Conservation (phyloP, 2,888 invertebrate species). For the Orchesellides sinensis region DNA sequence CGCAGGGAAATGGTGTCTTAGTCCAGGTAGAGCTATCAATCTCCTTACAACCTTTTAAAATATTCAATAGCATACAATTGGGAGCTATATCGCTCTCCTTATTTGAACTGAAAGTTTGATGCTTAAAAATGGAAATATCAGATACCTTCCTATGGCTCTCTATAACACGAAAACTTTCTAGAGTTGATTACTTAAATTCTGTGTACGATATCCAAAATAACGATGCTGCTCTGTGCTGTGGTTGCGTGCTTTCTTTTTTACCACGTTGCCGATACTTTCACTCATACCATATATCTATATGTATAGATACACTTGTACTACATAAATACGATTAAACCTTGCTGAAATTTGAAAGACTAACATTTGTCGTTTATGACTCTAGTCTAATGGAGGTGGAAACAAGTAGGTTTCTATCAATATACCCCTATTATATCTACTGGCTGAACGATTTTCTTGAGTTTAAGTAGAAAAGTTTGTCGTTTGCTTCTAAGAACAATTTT, state of each 20-base stretch:
- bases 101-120: constrained; percentile 51
- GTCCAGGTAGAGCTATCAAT: constrained; percentile 57
- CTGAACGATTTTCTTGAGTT: constrained; percentile 39
- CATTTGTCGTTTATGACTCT: neutral
- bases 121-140: constrained; percentile 56
- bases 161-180: too few species aligned
- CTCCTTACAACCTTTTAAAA: constrained; percentile 51
- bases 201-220: too few species aligned
- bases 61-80: constrained; percentile 58
- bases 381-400: neutral
- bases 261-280: too few species aligned
- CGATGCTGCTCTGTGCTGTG: too few species aligned
- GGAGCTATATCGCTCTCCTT: constrained; percentile 41
- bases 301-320: too few species aligned
- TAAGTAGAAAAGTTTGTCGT: constrained; percentile 47
- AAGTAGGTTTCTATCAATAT: neutral
- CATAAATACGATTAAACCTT: neutral
- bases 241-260: too few species aligned
- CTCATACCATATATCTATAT: too few species aligned
- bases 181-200: too few species aligned
- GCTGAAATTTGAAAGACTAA: neutral
- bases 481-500: constrained; percentile 36
- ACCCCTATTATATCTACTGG: constrained; percentile 27
- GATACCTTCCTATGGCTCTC: neutral
- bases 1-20: too few species aligned